Evolutionary conservation across 2,797 vertebrate genomes (phyloP), one percentile per base, ranked within the genome.

Genomic region (Kryptopterus vitreolus): DNA sequence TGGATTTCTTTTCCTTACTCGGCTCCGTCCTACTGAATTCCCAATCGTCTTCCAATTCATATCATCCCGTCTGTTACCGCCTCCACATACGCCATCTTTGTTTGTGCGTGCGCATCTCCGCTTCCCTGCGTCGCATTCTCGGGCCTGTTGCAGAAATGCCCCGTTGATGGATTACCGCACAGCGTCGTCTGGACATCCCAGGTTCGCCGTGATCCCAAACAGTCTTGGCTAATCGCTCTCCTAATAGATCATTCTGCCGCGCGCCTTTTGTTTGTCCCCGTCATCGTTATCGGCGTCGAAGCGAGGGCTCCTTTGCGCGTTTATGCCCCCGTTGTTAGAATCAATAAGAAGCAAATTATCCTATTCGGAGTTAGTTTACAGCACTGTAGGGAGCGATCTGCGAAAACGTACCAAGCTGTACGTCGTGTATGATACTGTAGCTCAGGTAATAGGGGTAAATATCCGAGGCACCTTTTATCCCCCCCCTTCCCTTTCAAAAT

Each of bases 301-400:
- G 69, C 57, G 61, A 72, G 69, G n/a, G 62, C 77, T 76, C 74
- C 69, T 79, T 31, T 70, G 61, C 80, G 81, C 63, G 68, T 82
- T 87, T 83, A 80, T 80, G 79, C 77, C 82, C 82, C 82, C 62
- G 70, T 84, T 85, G 82, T 83, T 87, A 83, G 70, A 85, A 84
- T 84, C 84, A 84, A 84, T 85, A 83, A 77, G 79, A 81, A 82
- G 81, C 61, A 58, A 85, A 85, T 81, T 81, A 83, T 79, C 82
- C 83, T 76, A 79, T 79, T 82, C 55, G 63, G 76, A 65, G 81
- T 70, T 79, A 70, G 81, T 84, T 86, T 81, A 83, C 66, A 79
- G 59, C 81, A 79, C 81, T 55, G 50, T 48, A 73, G 77, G 77
- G 81, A 35, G 69, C 53, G 53, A 57, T 73, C 53, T 55, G 24